Evolutionary conservation across 2,113 vertebrate genomes (phyloP).

Genomic region (Takifugu flavidus): DNA sequence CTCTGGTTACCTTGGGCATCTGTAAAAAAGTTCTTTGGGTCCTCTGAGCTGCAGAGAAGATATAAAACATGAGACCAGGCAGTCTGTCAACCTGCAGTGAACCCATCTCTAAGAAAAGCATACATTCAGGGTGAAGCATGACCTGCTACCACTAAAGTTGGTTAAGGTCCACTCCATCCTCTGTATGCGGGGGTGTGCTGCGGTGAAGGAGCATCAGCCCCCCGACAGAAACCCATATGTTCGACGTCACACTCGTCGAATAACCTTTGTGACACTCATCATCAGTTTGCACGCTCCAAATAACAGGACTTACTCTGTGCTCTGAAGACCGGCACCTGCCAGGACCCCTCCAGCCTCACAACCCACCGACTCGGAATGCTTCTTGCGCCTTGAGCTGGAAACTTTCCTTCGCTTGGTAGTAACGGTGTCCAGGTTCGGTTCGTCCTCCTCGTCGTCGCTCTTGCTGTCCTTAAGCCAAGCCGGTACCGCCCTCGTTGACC

Average conservation of each 20-base stretch:
- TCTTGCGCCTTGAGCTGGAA: conserved; percentile 68
- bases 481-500: conserved; percentile 69
- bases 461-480: conserved; percentile 72
- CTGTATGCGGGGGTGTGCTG: conserved; percentile 45
- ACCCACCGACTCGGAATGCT: conserved; percentile 41
- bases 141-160: conserved; percentile 15
- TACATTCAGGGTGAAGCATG: background rate
- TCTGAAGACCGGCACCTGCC: conserved; percentile 54
- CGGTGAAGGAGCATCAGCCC: conserved; percentile 43
- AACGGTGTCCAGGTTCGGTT: conserved; percentile 44
- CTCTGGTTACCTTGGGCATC: conserved; percentile 57
- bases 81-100: background rate
- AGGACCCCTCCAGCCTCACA: conserved; percentile 48
- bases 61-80: background rate
- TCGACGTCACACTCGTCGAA: background rate
- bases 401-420: conserved; percentile 71
- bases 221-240: conserved; percentile 6
- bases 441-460: conserved; percentile 60
- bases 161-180: conserved; percentile 58
- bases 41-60: conserved; percentile 54
- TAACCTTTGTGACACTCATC: conserved; percentile 14
- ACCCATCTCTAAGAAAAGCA: background rate
- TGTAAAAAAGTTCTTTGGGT: conserved; percentile 46
- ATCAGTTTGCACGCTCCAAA: background rate
- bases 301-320: conserved; percentile 58